Evolutionary conservation across 2,797 vertebrate species (phyloP).

Genomic region (Carduelis carduelis): DNA sequence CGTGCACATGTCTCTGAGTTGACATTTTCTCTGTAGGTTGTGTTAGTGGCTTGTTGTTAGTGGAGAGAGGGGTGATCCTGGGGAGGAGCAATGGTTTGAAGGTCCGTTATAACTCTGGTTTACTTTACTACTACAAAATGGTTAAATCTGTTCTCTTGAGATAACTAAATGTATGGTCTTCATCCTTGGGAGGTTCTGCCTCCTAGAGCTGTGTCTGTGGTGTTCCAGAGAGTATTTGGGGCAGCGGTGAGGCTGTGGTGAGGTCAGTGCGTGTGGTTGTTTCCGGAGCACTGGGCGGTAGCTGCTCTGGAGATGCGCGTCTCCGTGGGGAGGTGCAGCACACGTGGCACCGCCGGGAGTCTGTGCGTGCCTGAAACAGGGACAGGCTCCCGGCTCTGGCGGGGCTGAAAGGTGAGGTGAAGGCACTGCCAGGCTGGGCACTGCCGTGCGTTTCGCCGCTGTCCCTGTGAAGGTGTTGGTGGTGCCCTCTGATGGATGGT

Average conservation of each 20-base stretch:
- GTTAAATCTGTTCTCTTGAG: not conserved
- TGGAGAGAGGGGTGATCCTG: not conserved
- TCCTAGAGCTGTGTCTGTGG: not conserved
- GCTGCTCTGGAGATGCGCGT: not conserved
- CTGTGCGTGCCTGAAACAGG: not conserved
- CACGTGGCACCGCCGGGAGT: not conserved
- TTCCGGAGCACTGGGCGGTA: rapidly evolving
- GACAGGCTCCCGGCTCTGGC: not conserved
- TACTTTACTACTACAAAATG: not conserved
- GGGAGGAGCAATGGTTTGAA: not conserved
- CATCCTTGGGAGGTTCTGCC: not conserved
- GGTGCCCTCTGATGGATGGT: constrained; percentile 52
- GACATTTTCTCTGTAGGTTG: not conserved
- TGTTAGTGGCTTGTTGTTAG: no score
- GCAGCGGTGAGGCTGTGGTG: not conserved
- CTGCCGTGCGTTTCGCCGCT: not conserved
- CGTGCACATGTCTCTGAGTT: not conserved
- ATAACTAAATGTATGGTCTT: not conserved
- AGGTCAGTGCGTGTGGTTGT: not conserved
- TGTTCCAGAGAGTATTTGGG: not conserved
- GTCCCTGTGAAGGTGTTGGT: not conserved
- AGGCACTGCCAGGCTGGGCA: not conserved
- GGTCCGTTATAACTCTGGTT: not conserved
- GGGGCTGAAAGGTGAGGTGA: not conserved
- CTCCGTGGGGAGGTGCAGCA: not conserved